A percentile compares a stretch with the other conserved stretches of the same genome.
Conservation (phyloP, 2,113 vertebrate species). For the Eclectus roratus region DNA sequence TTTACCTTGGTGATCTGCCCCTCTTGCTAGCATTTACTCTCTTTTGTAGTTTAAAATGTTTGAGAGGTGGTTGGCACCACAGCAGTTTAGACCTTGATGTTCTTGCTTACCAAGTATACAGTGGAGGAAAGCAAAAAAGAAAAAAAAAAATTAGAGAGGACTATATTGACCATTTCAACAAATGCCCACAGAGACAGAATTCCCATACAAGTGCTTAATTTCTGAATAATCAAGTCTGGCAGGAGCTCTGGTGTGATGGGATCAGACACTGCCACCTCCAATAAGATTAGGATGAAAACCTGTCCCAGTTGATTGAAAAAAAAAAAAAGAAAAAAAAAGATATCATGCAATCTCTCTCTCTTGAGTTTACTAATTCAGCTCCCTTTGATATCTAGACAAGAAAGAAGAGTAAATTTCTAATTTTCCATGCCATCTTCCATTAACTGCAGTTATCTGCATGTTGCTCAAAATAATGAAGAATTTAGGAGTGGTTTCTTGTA, state of each 20-base stretch:
- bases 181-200: neutral
- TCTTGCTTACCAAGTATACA: neutral
- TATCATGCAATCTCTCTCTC: neutral
- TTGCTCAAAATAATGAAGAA: neutral
- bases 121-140: neutral
- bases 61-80: neutral
- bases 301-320: neutral
- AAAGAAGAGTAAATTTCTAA: neutral
- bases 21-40: neutral
- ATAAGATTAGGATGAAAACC: slow-evolving; percentile 48
- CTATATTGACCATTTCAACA: slow-evolving; percentile 38
- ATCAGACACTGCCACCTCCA: slow-evolving; percentile 24
- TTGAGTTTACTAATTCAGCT: neutral
- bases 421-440: neutral
- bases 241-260: slow-evolving; percentile 24
- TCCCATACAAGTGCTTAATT: slow-evolving; percentile 27
- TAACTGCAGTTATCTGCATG: neutral
- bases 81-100: neutral
- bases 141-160: neutral
- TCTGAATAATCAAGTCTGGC: slow-evolving; percentile 47
- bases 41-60: neutral
- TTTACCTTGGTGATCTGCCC: neutral
- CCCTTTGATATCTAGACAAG: neutral
- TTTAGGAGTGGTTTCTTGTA: neutral
- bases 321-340: neutral